Percentiles rank a stretch among this genome's conserved stretches.
phyloP scores from a whole-genome alignment of 2,888 invertebrate genomes.

The Drymonia ruficornis region DNA sequence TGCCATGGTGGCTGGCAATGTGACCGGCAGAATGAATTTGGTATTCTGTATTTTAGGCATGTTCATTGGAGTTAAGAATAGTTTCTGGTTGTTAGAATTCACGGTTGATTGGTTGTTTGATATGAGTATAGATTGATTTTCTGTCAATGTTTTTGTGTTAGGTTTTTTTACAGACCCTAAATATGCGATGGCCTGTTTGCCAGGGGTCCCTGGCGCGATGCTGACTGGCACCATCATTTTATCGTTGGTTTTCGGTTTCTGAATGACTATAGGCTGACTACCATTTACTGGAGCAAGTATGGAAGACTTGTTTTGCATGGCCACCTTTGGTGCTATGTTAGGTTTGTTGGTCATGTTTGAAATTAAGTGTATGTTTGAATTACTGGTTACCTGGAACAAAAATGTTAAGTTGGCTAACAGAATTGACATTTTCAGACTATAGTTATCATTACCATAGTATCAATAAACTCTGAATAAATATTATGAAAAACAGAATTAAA shows the following conservation, averaged over 20 bases:
- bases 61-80: slow-evolving; percentile 84
- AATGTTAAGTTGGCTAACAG: neutral
- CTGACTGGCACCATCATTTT: slow-evolving; percentile 81
- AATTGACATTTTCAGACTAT: too few species aligned
- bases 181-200: slow-evolving; percentile 82
- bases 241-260: slow-evolving; percentile 79
- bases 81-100: slow-evolving; percentile 79
- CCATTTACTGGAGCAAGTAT: slow-evolving; percentile 70
- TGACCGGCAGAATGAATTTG: slow-evolving; percentile 81
- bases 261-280: slow-evolving; percentile 83
- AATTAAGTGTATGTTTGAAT: slow-evolving; percentile 74
- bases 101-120: slow-evolving; percentile 74
- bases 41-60: slow-evolving; percentile 85
- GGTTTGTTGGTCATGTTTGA: slow-evolving; percentile 73
- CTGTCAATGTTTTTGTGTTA: slow-evolving; percentile 61
- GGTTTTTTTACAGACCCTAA: slow-evolving; percentile 84
- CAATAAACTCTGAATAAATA: too few species aligned
- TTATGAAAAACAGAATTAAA: too few species aligned
- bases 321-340: slow-evolving; percentile 71
- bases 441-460: too few species aligned
- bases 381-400: slow-evolving; percentile 68
- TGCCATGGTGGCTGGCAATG: slow-evolving; percentile 81
- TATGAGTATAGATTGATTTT: slow-evolving; percentile 76
- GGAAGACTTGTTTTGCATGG: slow-evolving; percentile 66
- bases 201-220: slow-evolving; percentile 64